Base-by-base conservation (phyloP, 2,113 vertebrate species). In the Capra hircus region DNA sequence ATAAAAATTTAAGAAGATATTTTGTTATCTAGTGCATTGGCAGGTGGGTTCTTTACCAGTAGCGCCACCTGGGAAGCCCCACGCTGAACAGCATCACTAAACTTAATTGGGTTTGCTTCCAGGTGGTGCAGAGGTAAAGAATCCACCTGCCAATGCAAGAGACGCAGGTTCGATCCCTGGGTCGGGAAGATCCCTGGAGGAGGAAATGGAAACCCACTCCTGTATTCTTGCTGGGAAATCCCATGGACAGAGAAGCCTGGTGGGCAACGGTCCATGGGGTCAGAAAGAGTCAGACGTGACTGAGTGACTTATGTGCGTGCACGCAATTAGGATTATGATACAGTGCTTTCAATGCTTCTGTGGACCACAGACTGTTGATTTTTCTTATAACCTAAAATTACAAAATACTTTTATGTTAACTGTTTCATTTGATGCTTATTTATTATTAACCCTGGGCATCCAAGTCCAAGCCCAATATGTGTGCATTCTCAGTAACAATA, bases 271-370 rank as follows among this genome's bases (percentile, higher is more conserved):
- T 8, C 33, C 33, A n/a, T 19, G 7, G 62, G 62, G 33, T 67
- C 33, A 67, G 33, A n/a, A n/a, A 67, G 62, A 67, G 33, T n/a
- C 33, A 19, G 62, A 67, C 8, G 19, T n/a, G 62, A n/a, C 62
- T n/a, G 16, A 67, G 7, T n/a, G 15, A 64, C 15, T 67, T 9
- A n/a, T n/a, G 33, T 0, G 0, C 1, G 0, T 67, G 33, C 64
- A 19, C 33, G 5, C 16, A 67, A 62, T 50, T 55, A 81, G 9
- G 33, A 45, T 62, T 84, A 50, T 14, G 91, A 36, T 48, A 6
- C 10, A 48, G 2, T 59, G 4, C 2, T 83, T 80, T 94, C 36
- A 78, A 9, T 62, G 7, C 19, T 88, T 83, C 55, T 40, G 50
- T n/a, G 30, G 1, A 88, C 1, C 59, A 14, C 9, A 71, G 52